These are phyloP conservation scores for Litocranius walleri DNA, from an alignment of 2,113 vertebrate species.

Conservation along the genomic window DNA sequence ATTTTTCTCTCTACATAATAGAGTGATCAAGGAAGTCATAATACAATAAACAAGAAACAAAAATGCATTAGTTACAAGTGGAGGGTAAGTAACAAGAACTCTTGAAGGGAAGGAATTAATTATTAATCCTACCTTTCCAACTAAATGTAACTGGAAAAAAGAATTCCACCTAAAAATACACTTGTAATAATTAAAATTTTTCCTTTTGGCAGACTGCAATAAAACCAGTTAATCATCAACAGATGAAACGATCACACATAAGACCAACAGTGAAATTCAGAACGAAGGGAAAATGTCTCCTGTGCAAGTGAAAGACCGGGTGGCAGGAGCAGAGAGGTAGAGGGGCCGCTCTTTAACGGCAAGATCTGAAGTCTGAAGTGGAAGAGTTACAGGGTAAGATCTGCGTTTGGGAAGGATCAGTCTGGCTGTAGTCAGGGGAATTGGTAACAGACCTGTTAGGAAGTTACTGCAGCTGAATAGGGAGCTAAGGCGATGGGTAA, in stretches of 20 bases:
- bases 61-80: not conserved
- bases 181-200: not conserved
- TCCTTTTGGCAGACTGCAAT: not conserved
- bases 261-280: not conserved
- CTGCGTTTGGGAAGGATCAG: not conserved
- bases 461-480: not conserved
- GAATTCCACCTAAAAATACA: not conserved
- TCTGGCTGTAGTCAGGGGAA: not conserved
- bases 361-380: not conserved
- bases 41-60: not conserved
- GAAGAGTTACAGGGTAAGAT: not conserved
- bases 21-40: not conserved
- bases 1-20: not conserved
- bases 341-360: not conserved
- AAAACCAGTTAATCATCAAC: not conserved
- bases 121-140: not conserved
- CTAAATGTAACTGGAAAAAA: not conserved
- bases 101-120: not conserved
- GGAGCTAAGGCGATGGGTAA: not conserved
- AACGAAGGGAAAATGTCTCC: not conserved
- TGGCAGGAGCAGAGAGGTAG: not conserved
- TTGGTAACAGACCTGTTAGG: not conserved
- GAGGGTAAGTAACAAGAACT: not conserved
- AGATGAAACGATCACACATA: not conserved
- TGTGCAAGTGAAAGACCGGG: not conserved